Evolutionary conservation across 30 jellyfish, hydroid and myxozoan genomes (phyloP).

Genomic region (Chironex yamaguchii): DNA sequence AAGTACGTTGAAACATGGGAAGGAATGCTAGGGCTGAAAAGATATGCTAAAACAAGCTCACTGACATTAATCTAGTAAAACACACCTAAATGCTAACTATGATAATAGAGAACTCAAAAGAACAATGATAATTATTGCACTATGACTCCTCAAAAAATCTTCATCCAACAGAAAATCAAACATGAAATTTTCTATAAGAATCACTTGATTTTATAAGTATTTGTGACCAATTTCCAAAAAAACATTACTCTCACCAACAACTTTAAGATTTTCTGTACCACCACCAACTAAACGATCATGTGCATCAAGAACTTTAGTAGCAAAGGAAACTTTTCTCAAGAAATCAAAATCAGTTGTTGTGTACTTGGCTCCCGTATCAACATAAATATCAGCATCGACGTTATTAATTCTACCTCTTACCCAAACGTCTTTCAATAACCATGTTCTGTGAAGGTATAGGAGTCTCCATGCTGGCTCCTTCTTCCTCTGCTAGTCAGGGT

Average conservation of each 20-base stretch:
- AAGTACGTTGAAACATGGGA: too few species aligned
- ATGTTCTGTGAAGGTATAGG: slow-evolving; percentile 38
- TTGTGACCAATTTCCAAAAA: neutral
- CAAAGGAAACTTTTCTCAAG: neutral
- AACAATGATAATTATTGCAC: neutral
- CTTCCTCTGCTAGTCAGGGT: slow-evolving; percentile 12
- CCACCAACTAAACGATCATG: neutral
- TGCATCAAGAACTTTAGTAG: neutral
- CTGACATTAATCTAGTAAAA: too few species aligned
- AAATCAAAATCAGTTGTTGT: neutral
- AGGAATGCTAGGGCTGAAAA: too few species aligned
- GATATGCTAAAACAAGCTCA: too few species aligned
- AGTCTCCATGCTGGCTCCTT: slow-evolving; percentile 45
- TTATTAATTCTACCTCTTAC: neutral
- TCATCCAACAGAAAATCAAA: neutral
- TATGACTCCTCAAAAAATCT: neutral
- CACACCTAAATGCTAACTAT: too few species aligned
- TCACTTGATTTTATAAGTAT: neutral
- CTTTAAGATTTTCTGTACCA: neutral
- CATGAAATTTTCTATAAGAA: neutral
- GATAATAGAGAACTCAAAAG: too few species aligned
- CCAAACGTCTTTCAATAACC: slow-evolving; percentile 34
- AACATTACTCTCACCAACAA: neutral
- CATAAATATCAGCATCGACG: neutral
- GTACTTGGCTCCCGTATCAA: neutral